Evolutionary conservation across 2,888 invertebrate species (phyloP), one percentile per base, ranked within the genome.

Genomic region (Machimus atricapillus): DNA sequence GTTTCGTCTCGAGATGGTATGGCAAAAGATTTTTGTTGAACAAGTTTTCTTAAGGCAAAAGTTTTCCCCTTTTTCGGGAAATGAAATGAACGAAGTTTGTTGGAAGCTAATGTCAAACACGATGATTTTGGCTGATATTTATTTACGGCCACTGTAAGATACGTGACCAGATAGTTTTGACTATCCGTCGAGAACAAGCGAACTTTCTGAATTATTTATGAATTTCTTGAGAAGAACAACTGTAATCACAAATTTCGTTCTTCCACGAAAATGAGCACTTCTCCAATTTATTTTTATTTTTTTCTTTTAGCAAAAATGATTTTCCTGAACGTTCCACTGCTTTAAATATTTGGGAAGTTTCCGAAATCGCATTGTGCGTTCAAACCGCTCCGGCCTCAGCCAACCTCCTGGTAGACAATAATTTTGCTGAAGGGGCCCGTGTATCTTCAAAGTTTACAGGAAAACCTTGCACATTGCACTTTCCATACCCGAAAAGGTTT

Each of bases 81-180:
- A 81, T 56, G 81, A 81, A 81, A 81, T 81, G 81, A 81, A 81
- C 81, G 81, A 81, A 81, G 81, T 81, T 81, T 81, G 81, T 52
- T 52, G 66, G 66, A 81, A 16, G 81, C 81, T 81, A 81, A 81
- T 81, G 81, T 81, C 81, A 81, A 81, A 81, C 81, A 81, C 81
- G 81, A 81, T 81, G 81, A 81, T 81, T 81, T 46, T 52, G 46
- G 81, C 81, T 81, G 81, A 81, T 81, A 56, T 81, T 81, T 81
- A 81, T 52, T 81, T 81, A 56, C 81, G 81, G 81, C 81, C 81
- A 46, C 31, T 46, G 52, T 27, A 34, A 31, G 52, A 52, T 31
- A 81, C 81, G 81, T 81, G 81, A 81, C 81, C 81, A 81, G 56
- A 27, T 56, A 56, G 46, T 81, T 81, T 81, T 81, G 23, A 78